phyloP scores from a whole-genome alignment of 2,888 invertebrate species.

The Erpobdella octoculata region DNA sequence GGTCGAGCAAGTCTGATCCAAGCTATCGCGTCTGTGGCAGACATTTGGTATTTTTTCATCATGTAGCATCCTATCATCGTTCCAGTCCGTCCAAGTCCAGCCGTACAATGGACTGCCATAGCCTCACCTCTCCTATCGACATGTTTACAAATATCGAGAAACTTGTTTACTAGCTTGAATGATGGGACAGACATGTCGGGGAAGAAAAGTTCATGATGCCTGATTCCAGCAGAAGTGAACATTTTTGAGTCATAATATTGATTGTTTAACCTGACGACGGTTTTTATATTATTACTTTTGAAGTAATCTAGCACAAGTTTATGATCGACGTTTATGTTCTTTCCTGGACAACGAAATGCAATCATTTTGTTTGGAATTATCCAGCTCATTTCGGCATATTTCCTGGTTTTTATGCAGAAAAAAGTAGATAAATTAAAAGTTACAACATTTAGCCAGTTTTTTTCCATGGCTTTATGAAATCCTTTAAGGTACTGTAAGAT shows the following conservation, averaged over 20 bases:
- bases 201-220: conserved; percentile 89
- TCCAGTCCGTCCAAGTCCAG: conserved; percentile 95
- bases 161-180: conserved; percentile 76
- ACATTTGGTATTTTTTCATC: conserved; percentile 75
- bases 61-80: conserved; percentile 93
- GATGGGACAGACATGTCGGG: conserved; percentile 90
- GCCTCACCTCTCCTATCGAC: conserved; percentile 65
- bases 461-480: no score
- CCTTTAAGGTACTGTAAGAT: no score
- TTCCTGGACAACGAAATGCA: no score
- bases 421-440: no score
- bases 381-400: no score
- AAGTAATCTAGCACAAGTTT: conserved; percentile 88
- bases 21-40: conserved; percentile 85
- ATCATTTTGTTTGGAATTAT: no score
- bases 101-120: conserved; percentile 88
- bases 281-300: conserved; percentile 71
- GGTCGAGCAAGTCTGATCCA: conserved; percentile 94
- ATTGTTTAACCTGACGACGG: conserved; percentile 79
- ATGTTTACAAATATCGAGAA: conserved; percentile 76
- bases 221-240: conserved; percentile 82
- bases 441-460: no score
- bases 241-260: conserved; percentile 79
- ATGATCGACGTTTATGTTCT: no score
- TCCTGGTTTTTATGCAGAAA: no score